Base-by-base conservation (phyloP, 2,113 vertebrate species). In the Irena cyanogastra region DNA sequence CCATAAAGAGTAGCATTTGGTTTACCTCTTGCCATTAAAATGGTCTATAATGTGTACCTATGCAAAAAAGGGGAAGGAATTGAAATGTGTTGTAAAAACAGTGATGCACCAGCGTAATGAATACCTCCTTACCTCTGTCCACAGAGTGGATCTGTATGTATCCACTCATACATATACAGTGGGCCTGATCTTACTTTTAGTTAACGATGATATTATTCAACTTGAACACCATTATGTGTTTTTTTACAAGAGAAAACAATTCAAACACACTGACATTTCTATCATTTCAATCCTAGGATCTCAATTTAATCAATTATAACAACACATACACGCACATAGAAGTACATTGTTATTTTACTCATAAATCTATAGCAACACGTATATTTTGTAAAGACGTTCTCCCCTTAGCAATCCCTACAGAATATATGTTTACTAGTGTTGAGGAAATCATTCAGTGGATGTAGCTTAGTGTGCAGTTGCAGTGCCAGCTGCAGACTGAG, bases 361-460 rank as follows among this genome's bases (percentile, higher is more conserved):
- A 0, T 1, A 45, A 45, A 19, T 37, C 50, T 49, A 35, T 10
- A 78, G 16, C 5, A 49, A 59, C 0, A 9, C 1, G 4, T 8
- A 13, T 50, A 61, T 30, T 87, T 79, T 30, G 7, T 45, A 33
- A 75, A 33, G 28, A 50, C 3, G 6, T 33, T 33, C 49, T 16
- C 16, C 9, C 7, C 12, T 50, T 16, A 64, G 54, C 23, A 39
- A 33, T 35, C 50, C 18, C 41, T 63, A 44, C 13, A 76, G 63
- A 86, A 79, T 11, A 70, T 5, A 0, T 1, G 5, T 42, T 66
- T 20, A 80, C 30, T 47, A 6, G 6, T 13, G 5, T 16, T 50
- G 37, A 65, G 31, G 14, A 33, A 23, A 57, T 37, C 27, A 72
- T 33, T 50, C 27, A 50, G 27, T 11, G 22, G 59, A 65, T 27